Conservation (phyloP, 2,113 vertebrate species). For the Coryphaenoides rupestris region DNA sequence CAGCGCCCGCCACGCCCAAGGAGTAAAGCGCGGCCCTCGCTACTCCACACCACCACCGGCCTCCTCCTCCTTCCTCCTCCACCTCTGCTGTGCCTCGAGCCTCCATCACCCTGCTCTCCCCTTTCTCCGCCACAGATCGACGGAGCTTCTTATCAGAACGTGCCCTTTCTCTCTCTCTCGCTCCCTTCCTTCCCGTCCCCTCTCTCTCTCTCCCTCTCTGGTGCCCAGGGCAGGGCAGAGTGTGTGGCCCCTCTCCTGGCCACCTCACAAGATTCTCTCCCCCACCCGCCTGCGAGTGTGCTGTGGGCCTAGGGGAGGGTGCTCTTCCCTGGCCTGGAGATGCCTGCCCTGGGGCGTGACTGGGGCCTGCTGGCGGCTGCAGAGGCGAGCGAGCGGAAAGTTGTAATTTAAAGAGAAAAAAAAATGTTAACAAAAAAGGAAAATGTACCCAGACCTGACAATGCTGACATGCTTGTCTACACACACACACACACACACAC, state of each 20-base stretch:
- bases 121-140: conserved; percentile 56
- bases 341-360: conserved; percentile 84
- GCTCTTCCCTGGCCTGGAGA: conserved; percentile 57
- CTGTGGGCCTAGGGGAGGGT: conserved; percentile 15
- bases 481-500: no score
- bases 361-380: conserved; percentile 86
- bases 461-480: conserved; percentile 90
- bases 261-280: conserved; percentile 64
- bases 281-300: conserved; percentile 23
- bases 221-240: conserved; percentile 51
- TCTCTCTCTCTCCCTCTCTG: conserved; percentile 27
- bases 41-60: conserved; percentile 59
- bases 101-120: conserved; percentile 67
- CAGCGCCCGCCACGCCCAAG: conserved; percentile 82
- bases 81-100: conserved; percentile 71
- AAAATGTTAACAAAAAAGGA: conserved; percentile 23
- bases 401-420: conserved; percentile 81
- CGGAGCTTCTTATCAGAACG: conserved; percentile 79
- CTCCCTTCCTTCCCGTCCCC: no score
- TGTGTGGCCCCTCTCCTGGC: conserved; percentile 90
- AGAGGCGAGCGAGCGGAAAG: conserved; percentile 94
- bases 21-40: conserved; percentile 85
- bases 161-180: conserved; percentile 18
- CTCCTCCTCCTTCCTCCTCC: conserved; percentile 67
- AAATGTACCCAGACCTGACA: conserved; percentile 78